These are phyloP conservation scores for Corydoras sp. DNA, from an alignment of 2,113 vertebrate species.

Conservation along the genomic window DNA sequence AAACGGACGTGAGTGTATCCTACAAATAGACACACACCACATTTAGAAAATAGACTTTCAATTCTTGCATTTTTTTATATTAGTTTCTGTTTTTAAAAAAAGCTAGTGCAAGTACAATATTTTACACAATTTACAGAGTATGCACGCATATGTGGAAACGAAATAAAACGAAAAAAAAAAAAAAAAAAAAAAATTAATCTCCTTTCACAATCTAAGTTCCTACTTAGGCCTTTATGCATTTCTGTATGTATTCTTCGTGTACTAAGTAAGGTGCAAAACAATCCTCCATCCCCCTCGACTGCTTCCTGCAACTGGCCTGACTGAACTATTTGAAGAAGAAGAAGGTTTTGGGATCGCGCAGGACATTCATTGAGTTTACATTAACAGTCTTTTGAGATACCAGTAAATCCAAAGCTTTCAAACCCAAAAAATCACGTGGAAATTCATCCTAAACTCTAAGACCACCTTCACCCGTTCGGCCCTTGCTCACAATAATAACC, in stretches of 20 bases:
- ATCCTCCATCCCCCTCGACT: slow-evolving; percentile 69
- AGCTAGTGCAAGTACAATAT: slow-evolving; percentile 97
- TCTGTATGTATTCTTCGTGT: slow-evolving; percentile 68
- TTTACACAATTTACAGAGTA: slow-evolving; percentile 95
- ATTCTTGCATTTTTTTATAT: slow-evolving; percentile 82
- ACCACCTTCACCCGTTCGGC: not conserved
- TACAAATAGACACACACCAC: slow-evolving; percentile 94
- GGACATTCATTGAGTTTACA: too few species aligned
- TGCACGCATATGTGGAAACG: slow-evolving; percentile 75
- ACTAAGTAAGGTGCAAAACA: slow-evolving; percentile 85
- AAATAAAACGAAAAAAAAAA: slow-evolving; percentile 2
- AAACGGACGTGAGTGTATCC: slow-evolving; percentile 91
- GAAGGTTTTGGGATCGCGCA: too few species aligned
- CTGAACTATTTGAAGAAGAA: too few species aligned
- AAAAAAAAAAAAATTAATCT: slow-evolving; percentile 57
- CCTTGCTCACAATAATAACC: slow-evolving; percentile 1
- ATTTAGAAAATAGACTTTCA: slow-evolving; percentile 96
- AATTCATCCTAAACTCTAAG: slow-evolving; percentile 9
- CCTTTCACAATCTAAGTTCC: slow-evolving; percentile 84
- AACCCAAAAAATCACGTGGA: slow-evolving; percentile 7
- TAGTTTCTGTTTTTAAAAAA: slow-evolving; percentile 73
- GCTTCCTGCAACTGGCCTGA: too few species aligned
- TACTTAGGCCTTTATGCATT: slow-evolving; percentile 80
- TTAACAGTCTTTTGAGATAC: not conserved
- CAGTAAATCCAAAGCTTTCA: slow-evolving; percentile 33